Percentiles rank a stretch among this genome's conserved stretches.
phyloP scores from a whole-genome alignment of 1,140 invertebrate genomes.

The silkworm (Bombyx mori) region DNA sequence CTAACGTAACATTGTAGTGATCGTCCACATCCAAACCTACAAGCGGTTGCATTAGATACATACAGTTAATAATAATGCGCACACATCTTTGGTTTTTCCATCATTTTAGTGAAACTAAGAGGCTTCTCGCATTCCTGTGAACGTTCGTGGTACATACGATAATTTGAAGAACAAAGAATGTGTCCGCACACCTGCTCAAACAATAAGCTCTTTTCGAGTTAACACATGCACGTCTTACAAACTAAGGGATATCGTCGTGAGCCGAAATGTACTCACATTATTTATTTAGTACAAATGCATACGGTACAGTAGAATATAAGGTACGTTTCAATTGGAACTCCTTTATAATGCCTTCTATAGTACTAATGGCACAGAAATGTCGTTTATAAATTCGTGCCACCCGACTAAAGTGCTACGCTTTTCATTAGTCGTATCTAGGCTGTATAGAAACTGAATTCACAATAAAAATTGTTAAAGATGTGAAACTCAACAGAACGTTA shows the following conservation, averaged over 20 bases:
- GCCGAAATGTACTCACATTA: not conserved
- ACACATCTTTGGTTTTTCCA: no score
- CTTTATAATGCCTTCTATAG: not conserved
- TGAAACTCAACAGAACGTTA: conserved; percentile 29
- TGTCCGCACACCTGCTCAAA: conserved; percentile 53
- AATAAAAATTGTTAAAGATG: not conserved
- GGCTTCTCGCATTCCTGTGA: conserved; percentile 36
- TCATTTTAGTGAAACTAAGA: conserved; percentile 6
- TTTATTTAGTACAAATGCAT: conserved; percentile 1
- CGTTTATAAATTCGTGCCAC: conserved; percentile 4
- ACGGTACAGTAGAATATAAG: not conserved
- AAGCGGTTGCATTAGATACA: not conserved
- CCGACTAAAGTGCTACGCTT: not conserved
- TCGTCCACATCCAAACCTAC: no score
- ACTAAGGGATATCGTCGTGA: conserved; percentile 21
- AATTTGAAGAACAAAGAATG: conserved; percentile 65
- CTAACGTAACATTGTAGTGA: conserved; percentile 1
- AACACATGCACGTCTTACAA: conserved; percentile 31
- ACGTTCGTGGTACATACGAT: conserved; percentile 38
- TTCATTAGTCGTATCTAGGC: not conserved
- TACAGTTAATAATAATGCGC: not conserved
- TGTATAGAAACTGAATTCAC: conserved; percentile 3
- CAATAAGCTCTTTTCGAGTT: conserved; percentile 36
- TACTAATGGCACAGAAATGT: not conserved
- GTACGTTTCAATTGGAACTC: no score